Evolutionary conservation across 2,797 vertebrate genomes (phyloP).

Genomic region (Ceyx erithaca): DNA sequence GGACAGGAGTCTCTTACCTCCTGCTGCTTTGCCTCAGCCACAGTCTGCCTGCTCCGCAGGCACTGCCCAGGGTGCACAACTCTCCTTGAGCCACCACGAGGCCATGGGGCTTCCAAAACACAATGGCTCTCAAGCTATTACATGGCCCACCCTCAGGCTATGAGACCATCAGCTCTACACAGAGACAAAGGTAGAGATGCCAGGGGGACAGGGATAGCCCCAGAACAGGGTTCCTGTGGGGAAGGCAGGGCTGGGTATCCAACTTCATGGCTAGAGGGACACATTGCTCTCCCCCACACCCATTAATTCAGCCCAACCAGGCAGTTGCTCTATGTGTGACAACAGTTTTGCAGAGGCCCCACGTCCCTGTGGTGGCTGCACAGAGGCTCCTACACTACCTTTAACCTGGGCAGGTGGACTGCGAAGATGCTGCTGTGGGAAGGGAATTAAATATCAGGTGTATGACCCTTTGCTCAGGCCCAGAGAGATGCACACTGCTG

Average conservation of each 20-base stretch:
- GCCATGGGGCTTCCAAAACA: not conserved
- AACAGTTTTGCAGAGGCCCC: not conserved
- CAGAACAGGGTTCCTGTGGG: not conserved
- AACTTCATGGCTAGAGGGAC: not conserved
- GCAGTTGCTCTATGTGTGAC: accelerated
- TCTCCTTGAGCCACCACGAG: not conserved
- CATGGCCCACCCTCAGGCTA: not conserved
- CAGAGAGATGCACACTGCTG: not conserved
- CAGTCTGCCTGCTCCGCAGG: not conserved
- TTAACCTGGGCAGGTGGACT: not conserved
- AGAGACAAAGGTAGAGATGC: not conserved
- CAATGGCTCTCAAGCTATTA: not conserved
- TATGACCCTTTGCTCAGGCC: not conserved
- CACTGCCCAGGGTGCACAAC: not conserved
- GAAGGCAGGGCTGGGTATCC: not conserved
- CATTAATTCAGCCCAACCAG: not conserved
- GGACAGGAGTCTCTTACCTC: not conserved
- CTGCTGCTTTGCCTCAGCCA: not conserved
- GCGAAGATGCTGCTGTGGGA: not conserved
- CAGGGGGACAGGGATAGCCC: not conserved
- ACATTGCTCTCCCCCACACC: not conserved
- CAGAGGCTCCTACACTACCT: accelerated
- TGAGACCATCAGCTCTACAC: not conserved
- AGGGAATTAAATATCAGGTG: not conserved
- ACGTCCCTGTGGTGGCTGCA: not conserved